Evolutionary conservation across 2,113 vertebrate species (phyloP).

Genomic region (Otus sunia): DNA sequence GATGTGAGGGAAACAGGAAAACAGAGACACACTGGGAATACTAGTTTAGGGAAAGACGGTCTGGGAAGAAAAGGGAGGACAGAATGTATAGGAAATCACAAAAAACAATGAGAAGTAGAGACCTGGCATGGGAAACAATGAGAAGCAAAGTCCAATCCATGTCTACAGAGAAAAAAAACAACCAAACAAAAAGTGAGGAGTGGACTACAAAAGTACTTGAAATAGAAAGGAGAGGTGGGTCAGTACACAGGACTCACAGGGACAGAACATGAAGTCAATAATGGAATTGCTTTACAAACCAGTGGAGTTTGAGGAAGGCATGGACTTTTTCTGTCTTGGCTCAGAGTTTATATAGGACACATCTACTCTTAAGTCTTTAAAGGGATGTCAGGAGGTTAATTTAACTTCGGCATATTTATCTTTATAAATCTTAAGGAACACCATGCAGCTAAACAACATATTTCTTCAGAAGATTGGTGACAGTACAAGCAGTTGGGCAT

Average conservation of each 20-base stretch:
- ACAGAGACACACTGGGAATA: not conserved
- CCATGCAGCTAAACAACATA: not conserved
- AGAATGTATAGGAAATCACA: not conserved
- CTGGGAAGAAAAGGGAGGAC: not conserved
- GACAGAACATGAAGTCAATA: not conserved
- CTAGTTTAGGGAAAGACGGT: not conserved
- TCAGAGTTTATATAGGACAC: not conserved
- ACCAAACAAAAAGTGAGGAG: not conserved
- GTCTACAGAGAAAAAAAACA: not conserved
- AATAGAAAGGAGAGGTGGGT: accelerated
- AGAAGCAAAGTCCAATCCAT: not conserved
- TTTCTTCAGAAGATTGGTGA: not conserved
- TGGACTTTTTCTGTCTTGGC: not conserved
- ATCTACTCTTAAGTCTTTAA: not conserved
- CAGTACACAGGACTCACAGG: not conserved
- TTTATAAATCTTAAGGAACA: not conserved
- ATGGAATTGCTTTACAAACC: not conserved
- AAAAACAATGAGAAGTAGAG: not conserved
- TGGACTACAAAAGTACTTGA: not conserved
- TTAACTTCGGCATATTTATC: not conserved
- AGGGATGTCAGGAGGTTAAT: not conserved
- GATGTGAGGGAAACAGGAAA: not conserved
- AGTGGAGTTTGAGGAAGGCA: not conserved
- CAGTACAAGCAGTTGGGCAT: not conserved
- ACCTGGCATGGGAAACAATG: not conserved